A percentile compares a stretch with the other conserved stretches of the same genome.
Conservation (phyloP, 2,113 vertebrate species). For the Danio rerio region GRCz12tu NC_133177.1:44112001-44112500, state of each 20-base stretch:
- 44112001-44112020: constrained; percentile 26
- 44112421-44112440: too few relatives aligned
- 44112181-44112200: constrained; percentile 51
- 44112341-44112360: background rate
- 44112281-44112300: constrained; percentile 1
- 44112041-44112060: constrained; percentile 46
- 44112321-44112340: background rate
- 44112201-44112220: constrained; percentile 49
- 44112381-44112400: too few relatives aligned
- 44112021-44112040: constrained; percentile 18
- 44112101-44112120: constrained; percentile 46
- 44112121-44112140: constrained; percentile 58
- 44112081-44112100: constrained; percentile 51
- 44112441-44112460: too few relatives aligned
- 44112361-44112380: too few relatives aligned
- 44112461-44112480: too few relatives aligned
- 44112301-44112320: constrained; percentile 22
- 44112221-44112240: constrained; percentile 14
- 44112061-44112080: constrained; percentile 32
- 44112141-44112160: constrained; percentile 60
- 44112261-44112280: background rate
- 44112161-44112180: constrained; percentile 52
- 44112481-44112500: too few relatives aligned
- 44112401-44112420: too few relatives aligned
- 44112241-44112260: constrained; percentile 17